phyloP scores from a whole-genome alignment of 2,113 vertebrate species.

The Tenrec ecaudatus region DNA sequence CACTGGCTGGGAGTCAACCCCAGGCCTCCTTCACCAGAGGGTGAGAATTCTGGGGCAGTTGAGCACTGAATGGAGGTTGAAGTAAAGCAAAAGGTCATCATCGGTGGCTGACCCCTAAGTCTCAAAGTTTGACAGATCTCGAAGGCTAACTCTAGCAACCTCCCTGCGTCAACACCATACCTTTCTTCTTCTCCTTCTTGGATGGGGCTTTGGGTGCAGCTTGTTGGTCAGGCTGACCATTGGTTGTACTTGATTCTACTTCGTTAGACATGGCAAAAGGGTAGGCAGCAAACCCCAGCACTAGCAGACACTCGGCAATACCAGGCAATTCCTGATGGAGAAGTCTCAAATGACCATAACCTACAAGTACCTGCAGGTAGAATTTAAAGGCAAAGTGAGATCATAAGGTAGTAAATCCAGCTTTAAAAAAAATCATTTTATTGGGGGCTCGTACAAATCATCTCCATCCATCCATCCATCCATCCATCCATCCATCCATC shows the following conservation, averaged over 20 bases:
- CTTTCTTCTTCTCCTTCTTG: conserved; percentile 95
- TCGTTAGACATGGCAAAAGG: conserved; percentile 91
- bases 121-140: neutral
- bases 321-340: neutral
- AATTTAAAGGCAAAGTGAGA: conserved; percentile 4
- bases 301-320: conserved; percentile 56
- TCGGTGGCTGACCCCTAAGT: neutral
- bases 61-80: neutral
- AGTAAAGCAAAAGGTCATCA: neutral
- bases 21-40: neutral
- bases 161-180: conserved; percentile 75
- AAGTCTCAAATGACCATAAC: conserved; percentile 74
- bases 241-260: conserved; percentile 84
- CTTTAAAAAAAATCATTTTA: too few relatives aligned
- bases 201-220: conserved; percentile 83
- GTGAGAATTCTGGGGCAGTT: neutral
- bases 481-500: neutral
- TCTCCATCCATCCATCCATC: neutral
- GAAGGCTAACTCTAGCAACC: too few relatives aligned
- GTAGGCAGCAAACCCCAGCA: conserved; percentile 62
- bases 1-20: neutral
- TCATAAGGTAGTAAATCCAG: neutral
- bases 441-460: too few relatives aligned
- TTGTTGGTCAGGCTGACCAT: conserved; percentile 85
- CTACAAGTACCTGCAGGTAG: conserved; percentile 70